phyloP scores from a whole-genome alignment of 2,797 vertebrate species.

The Manis crassicaudata region DNA sequence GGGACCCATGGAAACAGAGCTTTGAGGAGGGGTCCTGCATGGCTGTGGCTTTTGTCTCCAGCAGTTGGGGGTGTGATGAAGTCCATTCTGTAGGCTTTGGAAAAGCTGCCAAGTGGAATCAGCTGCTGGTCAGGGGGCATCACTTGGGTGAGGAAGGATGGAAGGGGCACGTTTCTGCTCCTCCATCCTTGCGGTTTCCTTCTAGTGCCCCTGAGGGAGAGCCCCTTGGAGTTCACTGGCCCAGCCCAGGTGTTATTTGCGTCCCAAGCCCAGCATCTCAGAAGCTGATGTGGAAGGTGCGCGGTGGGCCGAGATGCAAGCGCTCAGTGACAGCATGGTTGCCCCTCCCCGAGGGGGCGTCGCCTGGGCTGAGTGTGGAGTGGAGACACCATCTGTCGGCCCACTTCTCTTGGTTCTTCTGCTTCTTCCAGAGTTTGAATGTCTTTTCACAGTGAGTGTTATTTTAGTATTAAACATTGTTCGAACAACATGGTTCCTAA shows the following conservation, averaged over 20 bases:
- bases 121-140: background rate
- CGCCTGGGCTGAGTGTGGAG: background rate
- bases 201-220: background rate
- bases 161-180: background rate
- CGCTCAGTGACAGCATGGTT: background rate
- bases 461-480: background rate
- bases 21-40: background rate
- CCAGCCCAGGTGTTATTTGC: background rate
- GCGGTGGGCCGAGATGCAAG: background rate
- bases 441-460: background rate
- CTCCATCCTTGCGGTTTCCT: background rate
- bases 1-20: background rate
- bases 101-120: background rate
- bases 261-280: background rate
- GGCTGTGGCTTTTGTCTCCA: background rate
- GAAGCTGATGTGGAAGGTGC: background rate
- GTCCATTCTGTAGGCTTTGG: background rate
- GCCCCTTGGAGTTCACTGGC: background rate
- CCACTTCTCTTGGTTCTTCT: background rate
- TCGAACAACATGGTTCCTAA: background rate
- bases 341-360: background rate
- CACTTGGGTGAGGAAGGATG: background rate
- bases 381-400: background rate
- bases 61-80: background rate
- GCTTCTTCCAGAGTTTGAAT: background rate